Evolutionary conservation across 2,888 invertebrate species (phyloP).

Genomic region (Caenorhabditis wallacei): DNA sequence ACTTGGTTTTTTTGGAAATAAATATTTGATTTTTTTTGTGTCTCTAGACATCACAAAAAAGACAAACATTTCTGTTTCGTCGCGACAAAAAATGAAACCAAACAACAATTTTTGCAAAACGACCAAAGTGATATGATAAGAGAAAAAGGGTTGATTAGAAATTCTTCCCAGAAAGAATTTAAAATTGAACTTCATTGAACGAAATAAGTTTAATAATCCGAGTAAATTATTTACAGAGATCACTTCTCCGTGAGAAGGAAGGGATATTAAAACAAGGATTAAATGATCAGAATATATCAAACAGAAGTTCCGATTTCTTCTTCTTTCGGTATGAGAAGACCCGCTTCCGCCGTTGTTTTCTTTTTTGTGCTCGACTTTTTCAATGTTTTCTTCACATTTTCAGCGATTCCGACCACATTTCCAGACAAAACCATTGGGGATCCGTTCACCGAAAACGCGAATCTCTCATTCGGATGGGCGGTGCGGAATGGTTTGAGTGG

Average conservation of each 20-base stretch:
- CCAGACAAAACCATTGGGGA: conserved; percentile 33
- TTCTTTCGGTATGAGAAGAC: conserved; percentile 13
- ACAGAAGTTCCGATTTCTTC: conserved; percentile 34
- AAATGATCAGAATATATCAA: not conserved
- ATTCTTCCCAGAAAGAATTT: not conserved
- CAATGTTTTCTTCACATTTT: not conserved
- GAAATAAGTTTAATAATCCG: not conserved
- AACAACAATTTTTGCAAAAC: conserved; percentile 26
- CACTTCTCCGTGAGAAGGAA: not conserved
- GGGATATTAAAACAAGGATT: not conserved
- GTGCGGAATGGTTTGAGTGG: conserved; percentile 42
- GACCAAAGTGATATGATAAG: conserved; percentile 35
- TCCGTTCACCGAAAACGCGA: conserved; percentile 55
- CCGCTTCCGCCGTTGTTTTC: not conserved
- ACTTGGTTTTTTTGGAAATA: conserved; percentile 6
- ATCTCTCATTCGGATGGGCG: conserved; percentile 20
- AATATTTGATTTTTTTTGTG: not conserved
- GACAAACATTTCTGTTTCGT: conserved; percentile 20
- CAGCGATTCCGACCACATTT: not conserved
- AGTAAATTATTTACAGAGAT: conserved; percentile 1
- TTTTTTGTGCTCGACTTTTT: not conserved
- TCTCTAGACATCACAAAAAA: conserved; percentile 21
- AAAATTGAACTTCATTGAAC: not conserved
- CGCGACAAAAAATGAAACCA: not conserved
- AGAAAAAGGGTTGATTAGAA: not conserved